phyloP scores from a whole-genome alignment of 2,888 invertebrate species.

The Rhorus exstirpatorius region DNA sequence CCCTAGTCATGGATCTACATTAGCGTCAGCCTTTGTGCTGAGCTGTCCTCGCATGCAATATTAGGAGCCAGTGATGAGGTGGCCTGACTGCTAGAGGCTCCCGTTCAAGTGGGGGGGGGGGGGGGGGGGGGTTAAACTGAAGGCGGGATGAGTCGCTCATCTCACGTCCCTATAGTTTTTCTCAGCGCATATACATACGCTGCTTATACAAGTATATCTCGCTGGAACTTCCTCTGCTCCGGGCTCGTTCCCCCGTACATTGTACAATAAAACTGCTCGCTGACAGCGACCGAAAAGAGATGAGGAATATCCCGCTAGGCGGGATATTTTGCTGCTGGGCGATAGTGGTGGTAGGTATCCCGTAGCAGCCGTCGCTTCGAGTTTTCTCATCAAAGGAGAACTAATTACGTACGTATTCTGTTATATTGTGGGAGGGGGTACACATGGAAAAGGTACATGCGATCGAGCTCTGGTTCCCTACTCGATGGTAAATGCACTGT shows the following conservation, averaged over 20 bases:
- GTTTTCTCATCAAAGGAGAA: constrained; percentile 77
- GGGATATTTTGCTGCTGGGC: constrained; percentile 56
- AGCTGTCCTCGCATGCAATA: constrained; percentile 38
- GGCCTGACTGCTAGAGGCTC: constrained; percentile 9
- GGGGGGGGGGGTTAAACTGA: constrained; percentile 13
- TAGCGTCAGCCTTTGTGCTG: constrained; percentile 45
- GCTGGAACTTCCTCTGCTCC: constrained; percentile 20
- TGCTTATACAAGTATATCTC: constrained; percentile 13
- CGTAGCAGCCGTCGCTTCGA: constrained; percentile 69
- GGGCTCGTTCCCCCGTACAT: constrained; percentile 51
- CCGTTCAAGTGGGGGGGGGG: too few species aligned
- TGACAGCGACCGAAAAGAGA: constrained; percentile 66
- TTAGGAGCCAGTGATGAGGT: constrained; percentile 42
- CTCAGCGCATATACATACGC: constrained; percentile 27
- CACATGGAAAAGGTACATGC: constrained; percentile 65
- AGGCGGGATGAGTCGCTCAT: constrained; percentile 49
- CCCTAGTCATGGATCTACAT: background rate
- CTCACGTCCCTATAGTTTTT: constrained; percentile 56
- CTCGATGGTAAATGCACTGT: constrained; percentile 57
- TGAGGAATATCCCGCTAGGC: constrained; percentile 60
- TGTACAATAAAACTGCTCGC: constrained; percentile 60
- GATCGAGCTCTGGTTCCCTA: constrained; percentile 59
- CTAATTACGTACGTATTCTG: constrained; percentile 75
- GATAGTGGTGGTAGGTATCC: constrained; percentile 50
- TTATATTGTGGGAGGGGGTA: constrained; percentile 60